Conservation (phyloP, 2,797 vertebrate species). For the Lutjanus campechanus region DNA sequence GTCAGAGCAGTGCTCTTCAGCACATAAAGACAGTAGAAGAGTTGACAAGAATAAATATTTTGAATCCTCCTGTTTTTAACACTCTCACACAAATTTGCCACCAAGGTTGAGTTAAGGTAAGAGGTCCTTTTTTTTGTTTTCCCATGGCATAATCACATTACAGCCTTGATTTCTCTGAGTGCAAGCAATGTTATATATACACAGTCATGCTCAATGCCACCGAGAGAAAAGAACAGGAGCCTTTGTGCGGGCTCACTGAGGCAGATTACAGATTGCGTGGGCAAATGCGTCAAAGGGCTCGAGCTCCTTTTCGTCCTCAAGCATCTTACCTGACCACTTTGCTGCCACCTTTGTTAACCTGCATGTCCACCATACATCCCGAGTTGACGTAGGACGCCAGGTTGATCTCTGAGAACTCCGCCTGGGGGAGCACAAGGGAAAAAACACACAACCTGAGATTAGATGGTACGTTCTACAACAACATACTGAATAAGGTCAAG, state of each 20-base stretch:
- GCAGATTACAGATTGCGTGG: constrained; percentile 40
- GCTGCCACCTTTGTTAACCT: constrained; percentile 91
- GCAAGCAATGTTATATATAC: constrained; percentile 26
- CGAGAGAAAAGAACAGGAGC: constrained; percentile 35
- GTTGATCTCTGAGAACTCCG: constrained; percentile 96
- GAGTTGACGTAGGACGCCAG: constrained; percentile 92
- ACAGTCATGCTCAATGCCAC: constrained; percentile 30
- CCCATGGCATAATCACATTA: constrained; percentile 43
- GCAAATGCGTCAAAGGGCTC: constrained; percentile 20
- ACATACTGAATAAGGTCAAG: not conserved
- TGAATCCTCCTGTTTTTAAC: not conserved
- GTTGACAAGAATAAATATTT: not conserved
- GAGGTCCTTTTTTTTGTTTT: constrained; percentile 1
- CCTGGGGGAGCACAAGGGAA: constrained; percentile 81
- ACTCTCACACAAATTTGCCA: not conserved
- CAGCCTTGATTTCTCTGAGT: constrained; percentile 34
- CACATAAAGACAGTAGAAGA: not conserved
- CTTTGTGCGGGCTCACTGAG: constrained; percentile 53
- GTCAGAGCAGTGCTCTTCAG: not conserved
- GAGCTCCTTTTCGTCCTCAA: not conserved
- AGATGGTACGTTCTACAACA: not conserved
- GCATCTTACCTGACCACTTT: constrained; percentile 93
- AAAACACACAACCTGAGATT: constrained; percentile 3
- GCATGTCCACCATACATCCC: constrained; percentile 97
- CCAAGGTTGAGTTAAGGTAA: constrained; percentile 4